A percentile compares a stretch with the other conserved stretches of the same genome.
Conservation (phyloP, 1,140 invertebrate genomes). For the Paraescarpia echinospica region DNA sequence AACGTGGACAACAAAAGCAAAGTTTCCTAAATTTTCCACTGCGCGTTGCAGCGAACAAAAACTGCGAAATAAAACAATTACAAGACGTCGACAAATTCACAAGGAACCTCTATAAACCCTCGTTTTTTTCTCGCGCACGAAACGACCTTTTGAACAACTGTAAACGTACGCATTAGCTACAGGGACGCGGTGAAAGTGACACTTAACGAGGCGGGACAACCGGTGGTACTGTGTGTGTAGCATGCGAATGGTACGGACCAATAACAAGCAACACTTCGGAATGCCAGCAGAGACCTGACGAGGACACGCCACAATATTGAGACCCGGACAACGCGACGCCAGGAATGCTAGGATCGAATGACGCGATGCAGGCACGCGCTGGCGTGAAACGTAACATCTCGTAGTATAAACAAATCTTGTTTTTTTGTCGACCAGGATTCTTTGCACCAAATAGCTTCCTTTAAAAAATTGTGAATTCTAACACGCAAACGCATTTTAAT, state of each 20-base stretch:
- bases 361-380: background rate
- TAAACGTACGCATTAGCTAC: background rate
- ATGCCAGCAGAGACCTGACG: background rate
- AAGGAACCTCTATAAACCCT: background rate
- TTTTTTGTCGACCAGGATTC: background rate
- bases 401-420: background rate
- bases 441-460: background rate
- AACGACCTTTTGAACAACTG: background rate
- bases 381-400: background rate
- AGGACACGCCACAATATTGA: background rate
- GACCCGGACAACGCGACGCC: background rate
- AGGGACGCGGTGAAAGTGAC: background rate
- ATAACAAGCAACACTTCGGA: too few relatives aligned
- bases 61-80: background rate
- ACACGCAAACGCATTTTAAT: background rate
- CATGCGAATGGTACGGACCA: too few relatives aligned
- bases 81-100: background rate
- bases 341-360: background rate
- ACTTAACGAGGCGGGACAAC: background rate
- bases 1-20: background rate
- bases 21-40: background rate
- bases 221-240: too few relatives aligned
- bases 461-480: background rate
- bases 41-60: background rate
- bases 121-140: background rate